Conservation (phyloP, 2,888 invertebrate species). For the Drosophila leonis region DNA sequence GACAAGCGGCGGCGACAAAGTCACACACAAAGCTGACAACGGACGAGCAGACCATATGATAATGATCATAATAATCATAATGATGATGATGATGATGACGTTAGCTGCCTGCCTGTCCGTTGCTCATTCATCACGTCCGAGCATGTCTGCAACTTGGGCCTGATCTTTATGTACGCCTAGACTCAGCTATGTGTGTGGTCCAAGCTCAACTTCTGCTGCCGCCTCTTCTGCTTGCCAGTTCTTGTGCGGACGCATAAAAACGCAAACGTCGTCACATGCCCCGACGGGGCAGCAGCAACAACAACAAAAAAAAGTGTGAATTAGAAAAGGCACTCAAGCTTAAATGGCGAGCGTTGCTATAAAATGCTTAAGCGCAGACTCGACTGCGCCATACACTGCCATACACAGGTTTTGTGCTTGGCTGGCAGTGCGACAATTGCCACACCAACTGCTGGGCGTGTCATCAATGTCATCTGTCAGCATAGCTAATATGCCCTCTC, state of each 20-base stretch:
- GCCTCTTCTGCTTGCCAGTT: slow-evolving; percentile 19
- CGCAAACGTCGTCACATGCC: slow-evolving; percentile 71
- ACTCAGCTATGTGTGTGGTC: slow-evolving; percentile 48
- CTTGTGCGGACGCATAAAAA: slow-evolving; percentile 61
- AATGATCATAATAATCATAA: slow-evolving; percentile 32
- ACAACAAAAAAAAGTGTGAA: slow-evolving; percentile 70
- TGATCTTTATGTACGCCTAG: slow-evolving; percentile 26
- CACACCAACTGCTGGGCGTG: neutral
- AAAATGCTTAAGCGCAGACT: slow-evolving; percentile 1
- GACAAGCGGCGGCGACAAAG: slow-evolving; percentile 69
- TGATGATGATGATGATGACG: slow-evolving; percentile 32
- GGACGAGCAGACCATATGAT: slow-evolving; percentile 48
- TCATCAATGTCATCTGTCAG: no score
- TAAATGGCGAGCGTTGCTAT: slow-evolving; percentile 68
- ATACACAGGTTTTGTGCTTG: no score
- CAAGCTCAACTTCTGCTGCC: slow-evolving; percentile 12
- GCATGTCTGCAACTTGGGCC: slow-evolving; percentile 51
- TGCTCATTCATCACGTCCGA: slow-evolving; percentile 75
- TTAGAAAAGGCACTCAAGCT: slow-evolving; percentile 79
- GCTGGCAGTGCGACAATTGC: neutral
- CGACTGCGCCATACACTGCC: slow-evolving; percentile 3
- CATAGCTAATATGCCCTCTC: neutral
- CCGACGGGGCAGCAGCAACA: slow-evolving; percentile 25
- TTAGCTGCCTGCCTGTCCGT: slow-evolving; percentile 43
- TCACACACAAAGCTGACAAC: slow-evolving; percentile 74